phyloP scores from a whole-genome alignment of 2,888 invertebrate genomes.

The Theristus sp. region DNA sequence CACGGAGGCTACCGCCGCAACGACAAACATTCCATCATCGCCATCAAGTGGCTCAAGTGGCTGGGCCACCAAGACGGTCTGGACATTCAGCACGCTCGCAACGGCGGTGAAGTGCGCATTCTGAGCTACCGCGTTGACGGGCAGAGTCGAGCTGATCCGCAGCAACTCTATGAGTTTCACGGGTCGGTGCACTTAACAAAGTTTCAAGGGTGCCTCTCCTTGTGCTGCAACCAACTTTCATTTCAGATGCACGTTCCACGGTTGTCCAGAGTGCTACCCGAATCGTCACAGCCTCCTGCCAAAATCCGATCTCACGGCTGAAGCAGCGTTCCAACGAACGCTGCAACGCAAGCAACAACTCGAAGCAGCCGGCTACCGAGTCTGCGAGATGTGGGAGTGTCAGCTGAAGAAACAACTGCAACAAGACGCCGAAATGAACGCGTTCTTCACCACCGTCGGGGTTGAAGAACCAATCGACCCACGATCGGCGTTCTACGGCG shows the following conservation, averaged over 20 bases:
- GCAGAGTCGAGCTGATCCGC: background rate
- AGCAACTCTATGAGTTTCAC: background rate
- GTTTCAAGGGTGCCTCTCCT: background rate
- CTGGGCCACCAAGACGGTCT: conserved; percentile 1
- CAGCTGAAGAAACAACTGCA: background rate
- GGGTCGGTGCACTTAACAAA: background rate
- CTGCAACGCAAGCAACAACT: background rate
- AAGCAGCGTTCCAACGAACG: background rate
- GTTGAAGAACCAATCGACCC: background rate
- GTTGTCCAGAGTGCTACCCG: background rate
- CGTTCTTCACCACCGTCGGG: background rate
- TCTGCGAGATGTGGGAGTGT: background rate
- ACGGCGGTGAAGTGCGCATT: conserved; percentile 10
- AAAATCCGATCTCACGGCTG: background rate
- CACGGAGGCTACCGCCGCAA: conserved; percentile 7
- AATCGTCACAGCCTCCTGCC: background rate
- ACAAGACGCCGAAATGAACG: background rate
- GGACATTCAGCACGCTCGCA: conserved; percentile 4
- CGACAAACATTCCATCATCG: conserved; percentile 6
- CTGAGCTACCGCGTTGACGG: conserved; percentile 11
- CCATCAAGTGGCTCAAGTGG: conserved; percentile 11
- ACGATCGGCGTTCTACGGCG: background rate
- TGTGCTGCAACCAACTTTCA: background rate
- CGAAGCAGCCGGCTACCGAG: background rate
- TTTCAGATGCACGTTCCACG: background rate